Percentiles rank a stretch among this genome's conserved stretches.
Conservation (phyloP, 2,888 invertebrate genomes). For the Mallateleia sp. region DNA sequence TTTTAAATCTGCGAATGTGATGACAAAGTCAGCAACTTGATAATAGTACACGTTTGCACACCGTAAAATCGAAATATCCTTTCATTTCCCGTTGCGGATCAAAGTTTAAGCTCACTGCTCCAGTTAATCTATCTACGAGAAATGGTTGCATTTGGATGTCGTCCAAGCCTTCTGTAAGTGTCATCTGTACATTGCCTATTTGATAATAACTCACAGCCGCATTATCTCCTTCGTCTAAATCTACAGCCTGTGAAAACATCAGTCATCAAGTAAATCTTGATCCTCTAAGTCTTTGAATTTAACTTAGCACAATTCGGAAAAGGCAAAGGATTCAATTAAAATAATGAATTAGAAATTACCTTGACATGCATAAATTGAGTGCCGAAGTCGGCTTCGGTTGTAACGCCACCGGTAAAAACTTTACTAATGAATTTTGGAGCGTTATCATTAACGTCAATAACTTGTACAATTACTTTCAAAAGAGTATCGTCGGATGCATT, state of each 20-base stretch:
- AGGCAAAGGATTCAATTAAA: conserved; percentile 20
- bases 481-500: conserved; percentile 93
- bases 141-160: conserved; percentile 95
- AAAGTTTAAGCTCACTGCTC: conserved; percentile 96
- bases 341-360: conserved; percentile 89
- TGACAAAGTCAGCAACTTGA: conserved; percentile 22
- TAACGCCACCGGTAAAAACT: conserved; percentile 98
- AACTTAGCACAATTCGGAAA: background rate
- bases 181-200: conserved; percentile 95
- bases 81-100: conserved; percentile 99
- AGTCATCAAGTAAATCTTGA: conserved; percentile 5
- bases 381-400: conserved; percentile 97
- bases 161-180: conserved; percentile 96
- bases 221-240: conserved; percentile 94
- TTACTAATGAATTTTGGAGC: conserved; percentile 95
- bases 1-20: conserved; percentile 26
- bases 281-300: background rate
- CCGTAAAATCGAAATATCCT: conserved; percentile 98
- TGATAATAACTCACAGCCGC: conserved; percentile 94
- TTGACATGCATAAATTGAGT: conserved; percentile 96
- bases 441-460: conserved; percentile 97
- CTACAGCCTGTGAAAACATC: conserved; percentile 91
- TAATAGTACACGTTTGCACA: conserved; percentile 85
- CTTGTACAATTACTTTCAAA: conserved; percentile 92
- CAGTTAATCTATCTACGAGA: conserved; percentile 95